Conservation (phyloP, 30 jellyfish, hydroid and myxozoan species). For the Pelagia noctiluca region DNA sequence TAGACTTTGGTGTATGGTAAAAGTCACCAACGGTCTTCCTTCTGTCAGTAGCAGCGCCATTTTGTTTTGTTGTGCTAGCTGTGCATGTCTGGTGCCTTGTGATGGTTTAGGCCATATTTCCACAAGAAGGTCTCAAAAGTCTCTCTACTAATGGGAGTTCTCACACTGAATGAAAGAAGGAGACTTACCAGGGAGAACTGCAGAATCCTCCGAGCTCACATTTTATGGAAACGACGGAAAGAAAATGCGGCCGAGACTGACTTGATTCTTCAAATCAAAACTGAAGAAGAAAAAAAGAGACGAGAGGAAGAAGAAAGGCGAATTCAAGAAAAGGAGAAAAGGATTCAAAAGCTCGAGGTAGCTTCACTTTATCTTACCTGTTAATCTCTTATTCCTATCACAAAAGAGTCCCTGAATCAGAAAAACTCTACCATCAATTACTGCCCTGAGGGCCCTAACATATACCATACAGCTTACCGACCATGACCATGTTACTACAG, state of each 20-base stretch:
- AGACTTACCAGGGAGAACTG: constrained; percentile 54
- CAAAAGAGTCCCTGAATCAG: background rate
- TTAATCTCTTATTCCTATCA: background rate
- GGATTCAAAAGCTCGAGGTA: constrained; percentile 46
- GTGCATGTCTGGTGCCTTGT: too few species aligned
- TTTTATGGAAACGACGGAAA: constrained; percentile 51
- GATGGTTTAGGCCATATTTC: too few species aligned
- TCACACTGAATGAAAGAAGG: constrained; percentile 20
- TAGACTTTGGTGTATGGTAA: too few species aligned
- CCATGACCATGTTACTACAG: too few species aligned
- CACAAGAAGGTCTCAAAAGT: too few species aligned
- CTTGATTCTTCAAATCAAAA: constrained; percentile 25
- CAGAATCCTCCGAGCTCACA: constrained; percentile 55
- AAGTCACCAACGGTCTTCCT: too few species aligned
- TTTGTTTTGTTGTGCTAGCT: too few species aligned
- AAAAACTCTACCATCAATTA: background rate
- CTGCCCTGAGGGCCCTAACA: background rate
- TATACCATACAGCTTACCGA: too few species aligned
- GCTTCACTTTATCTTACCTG: background rate
- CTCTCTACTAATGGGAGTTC: background rate
- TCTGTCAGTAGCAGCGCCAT: too few species aligned
- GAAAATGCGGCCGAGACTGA: constrained; percentile 34
- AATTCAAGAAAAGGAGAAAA: constrained; percentile 12
- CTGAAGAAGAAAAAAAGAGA: constrained; percentile 44
- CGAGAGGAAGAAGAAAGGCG: constrained; percentile 43